phyloP scores from a whole-genome alignment of 2,797 vertebrate genomes.

The Nothura maculosa region DNA sequence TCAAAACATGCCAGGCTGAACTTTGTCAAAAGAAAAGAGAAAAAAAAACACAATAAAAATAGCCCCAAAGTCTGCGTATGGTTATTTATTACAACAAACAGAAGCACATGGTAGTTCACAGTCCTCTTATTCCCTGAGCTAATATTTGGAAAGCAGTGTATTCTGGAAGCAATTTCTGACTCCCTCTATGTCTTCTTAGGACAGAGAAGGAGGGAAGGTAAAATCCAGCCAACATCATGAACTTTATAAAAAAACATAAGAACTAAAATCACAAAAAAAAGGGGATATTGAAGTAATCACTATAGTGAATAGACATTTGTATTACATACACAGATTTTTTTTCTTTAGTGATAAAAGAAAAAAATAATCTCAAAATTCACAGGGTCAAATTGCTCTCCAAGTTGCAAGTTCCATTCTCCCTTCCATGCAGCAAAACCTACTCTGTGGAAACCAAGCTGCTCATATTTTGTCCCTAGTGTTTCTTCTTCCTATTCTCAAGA shows the following conservation, averaged over 20 bases:
- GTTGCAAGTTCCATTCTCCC: background rate
- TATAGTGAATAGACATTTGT: background rate
- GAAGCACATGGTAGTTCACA: slow-evolving; percentile 16
- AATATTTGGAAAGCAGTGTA: slow-evolving; percentile 74
- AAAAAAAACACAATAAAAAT: slow-evolving; percentile 9
- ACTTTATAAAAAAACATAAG: background rate
- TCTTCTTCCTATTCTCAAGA: background rate
- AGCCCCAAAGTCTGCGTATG: slow-evolving; percentile 28
- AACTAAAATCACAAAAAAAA: background rate
- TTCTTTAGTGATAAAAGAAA: background rate
- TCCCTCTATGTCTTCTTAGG: slow-evolving; percentile 39
- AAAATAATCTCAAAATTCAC: background rate
- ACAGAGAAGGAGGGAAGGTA: background rate
- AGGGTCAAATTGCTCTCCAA: background rate
- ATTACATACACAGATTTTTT: background rate
- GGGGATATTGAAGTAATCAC: background rate
- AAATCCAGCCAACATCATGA: slow-evolving; percentile 38
- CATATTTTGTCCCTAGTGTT: background rate
- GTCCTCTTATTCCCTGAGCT: slow-evolving; percentile 65
- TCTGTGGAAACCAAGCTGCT: background rate
- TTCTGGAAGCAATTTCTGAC: slow-evolving; percentile 69
- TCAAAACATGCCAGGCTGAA: slow-evolving; percentile 43
- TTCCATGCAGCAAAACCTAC: background rate
- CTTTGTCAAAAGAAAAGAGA: slow-evolving; percentile 6
- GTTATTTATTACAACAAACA: slow-evolving; percentile 75